Evolutionary conservation across 2,797 vertebrate genomes (phyloP).

Genomic region (Enteromius paludinosus): DNA sequence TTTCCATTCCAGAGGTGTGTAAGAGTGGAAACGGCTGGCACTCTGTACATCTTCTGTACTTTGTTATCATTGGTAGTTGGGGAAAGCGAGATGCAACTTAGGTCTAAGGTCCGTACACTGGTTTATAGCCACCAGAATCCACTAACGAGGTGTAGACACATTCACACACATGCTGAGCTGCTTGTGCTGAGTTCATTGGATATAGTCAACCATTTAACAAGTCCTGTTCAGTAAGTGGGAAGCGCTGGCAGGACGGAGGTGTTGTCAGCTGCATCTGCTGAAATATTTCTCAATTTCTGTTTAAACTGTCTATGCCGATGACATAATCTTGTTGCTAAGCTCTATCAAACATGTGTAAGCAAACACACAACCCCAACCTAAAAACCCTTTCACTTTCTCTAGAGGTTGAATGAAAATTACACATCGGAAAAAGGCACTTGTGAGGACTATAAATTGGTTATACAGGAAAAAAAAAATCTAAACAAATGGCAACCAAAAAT

Average conservation of each 20-base stretch:
- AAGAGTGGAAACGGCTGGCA: constrained; percentile 32
- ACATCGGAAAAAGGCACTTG: constrained; percentile 35
- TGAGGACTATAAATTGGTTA: constrained; percentile 41
- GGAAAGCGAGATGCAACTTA: neutral
- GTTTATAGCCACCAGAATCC: constrained; percentile 23
- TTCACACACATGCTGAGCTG: constrained; percentile 26
- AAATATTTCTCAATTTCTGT: constrained; percentile 52
- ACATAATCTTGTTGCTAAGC: constrained; percentile 74
- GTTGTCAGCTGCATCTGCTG: constrained; percentile 45
- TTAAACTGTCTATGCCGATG: constrained; percentile 44
- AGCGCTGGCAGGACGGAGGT: constrained; percentile 22
- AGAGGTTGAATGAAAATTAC: constrained; percentile 38
- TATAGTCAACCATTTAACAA: constrained; percentile 22
- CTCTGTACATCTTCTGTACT: constrained; percentile 3
- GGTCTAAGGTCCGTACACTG: constrained; percentile 11
- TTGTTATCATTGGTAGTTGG: constrained; percentile 7
- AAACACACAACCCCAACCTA: constrained; percentile 48
- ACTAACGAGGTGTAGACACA: constrained; percentile 35
- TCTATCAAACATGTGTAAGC: constrained; percentile 71
- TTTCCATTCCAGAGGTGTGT: constrained; percentile 18
- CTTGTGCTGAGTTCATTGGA: constrained; percentile 14
- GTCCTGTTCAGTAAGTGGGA: constrained; percentile 24
- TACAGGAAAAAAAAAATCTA: constrained; percentile 35
- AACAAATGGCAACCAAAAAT: constrained; percentile 45
- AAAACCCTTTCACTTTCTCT: constrained; percentile 29